Evolutionary conservation across 1,140 invertebrate genomes (phyloP).

Genomic region (Nasonia giraulti): DNA sequence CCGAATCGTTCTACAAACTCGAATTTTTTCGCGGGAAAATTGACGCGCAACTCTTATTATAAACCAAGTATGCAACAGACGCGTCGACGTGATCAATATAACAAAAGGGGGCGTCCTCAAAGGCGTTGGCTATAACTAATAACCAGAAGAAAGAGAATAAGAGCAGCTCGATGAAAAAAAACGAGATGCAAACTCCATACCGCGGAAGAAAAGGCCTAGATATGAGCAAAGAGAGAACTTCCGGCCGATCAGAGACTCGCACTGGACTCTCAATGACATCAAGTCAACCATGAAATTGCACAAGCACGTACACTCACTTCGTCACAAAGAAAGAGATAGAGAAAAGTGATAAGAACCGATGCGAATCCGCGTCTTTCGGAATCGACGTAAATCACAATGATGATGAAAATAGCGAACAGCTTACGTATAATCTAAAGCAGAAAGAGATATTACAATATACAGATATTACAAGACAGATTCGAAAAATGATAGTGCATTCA

Average conservation of each 20-base stretch:
- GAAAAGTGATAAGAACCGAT: not conserved
- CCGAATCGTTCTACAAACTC: too few relatives aligned
- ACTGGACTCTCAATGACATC: slow-evolving; percentile 6
- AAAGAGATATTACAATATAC: too few relatives aligned
- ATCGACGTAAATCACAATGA: not conserved
- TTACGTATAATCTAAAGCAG: too few relatives aligned
- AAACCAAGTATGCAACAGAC: not conserved
- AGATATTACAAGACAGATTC: too few relatives aligned
- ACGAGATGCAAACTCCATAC: not conserved
- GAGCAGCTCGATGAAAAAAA: not conserved
- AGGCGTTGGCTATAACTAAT: not conserved
- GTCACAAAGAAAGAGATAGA: not conserved
- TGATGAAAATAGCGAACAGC: too few relatives aligned
- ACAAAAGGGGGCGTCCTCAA: not conserved
- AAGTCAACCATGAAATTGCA: slow-evolving; percentile 38
- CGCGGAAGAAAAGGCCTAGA: not conserved
- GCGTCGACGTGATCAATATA: not conserved
- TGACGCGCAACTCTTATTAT: not conserved
- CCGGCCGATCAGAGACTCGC: slow-evolving; percentile 15
- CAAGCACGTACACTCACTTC: not conserved
- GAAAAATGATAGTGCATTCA: too few relatives aligned
- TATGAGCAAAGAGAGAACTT: not conserved
- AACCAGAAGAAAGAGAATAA: slow-evolving; percentile 9
- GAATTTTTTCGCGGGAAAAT: not conserved
- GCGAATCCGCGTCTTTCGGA: not conserved